Conservation (phyloP, 2,888 invertebrate genomes). For the Stenoptilia bipunctidactyla region DNA sequence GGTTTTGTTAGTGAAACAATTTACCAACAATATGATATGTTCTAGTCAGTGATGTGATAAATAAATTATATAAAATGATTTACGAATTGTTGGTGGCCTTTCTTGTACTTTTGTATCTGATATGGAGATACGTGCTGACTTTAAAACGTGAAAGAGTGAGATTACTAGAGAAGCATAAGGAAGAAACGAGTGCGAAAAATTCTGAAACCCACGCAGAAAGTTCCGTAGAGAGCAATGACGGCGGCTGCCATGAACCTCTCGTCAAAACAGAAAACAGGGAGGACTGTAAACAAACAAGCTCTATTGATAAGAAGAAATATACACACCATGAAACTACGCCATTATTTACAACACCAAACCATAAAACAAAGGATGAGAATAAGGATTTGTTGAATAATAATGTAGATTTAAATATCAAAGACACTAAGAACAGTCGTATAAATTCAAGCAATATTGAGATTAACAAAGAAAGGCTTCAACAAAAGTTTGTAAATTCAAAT, state of each 20-base stretch:
- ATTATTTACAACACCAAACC: no score
- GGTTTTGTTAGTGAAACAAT: slow-evolving; percentile 24
- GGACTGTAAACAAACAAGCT: background rate
- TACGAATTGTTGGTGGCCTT: slow-evolving; percentile 49
- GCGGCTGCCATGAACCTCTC: background rate
- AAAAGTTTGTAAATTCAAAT: no score
- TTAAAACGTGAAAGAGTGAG: background rate
- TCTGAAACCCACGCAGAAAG: background rate
- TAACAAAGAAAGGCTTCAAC: no score
- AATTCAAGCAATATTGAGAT: no score
- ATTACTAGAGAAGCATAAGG: background rate
- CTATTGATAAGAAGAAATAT: background rate
- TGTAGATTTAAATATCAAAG: no score
- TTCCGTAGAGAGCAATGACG: background rate
- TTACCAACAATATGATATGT: background rate
- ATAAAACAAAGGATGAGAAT: background rate
- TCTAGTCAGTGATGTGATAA: slow-evolving; percentile 46
- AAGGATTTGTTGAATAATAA: background rate
- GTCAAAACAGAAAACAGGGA: background rate
- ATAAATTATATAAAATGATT: slow-evolving; percentile 40
- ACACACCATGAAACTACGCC: no score
- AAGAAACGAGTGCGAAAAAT: slow-evolving; percentile 1
- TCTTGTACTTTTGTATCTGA: slow-evolving; percentile 37
- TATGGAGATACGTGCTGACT: slow-evolving; percentile 43
- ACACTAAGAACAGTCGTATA: no score